Evolutionary conservation across 2,888 invertebrate genomes (phyloP).

Genomic region (Physocephala rufipes): DNA sequence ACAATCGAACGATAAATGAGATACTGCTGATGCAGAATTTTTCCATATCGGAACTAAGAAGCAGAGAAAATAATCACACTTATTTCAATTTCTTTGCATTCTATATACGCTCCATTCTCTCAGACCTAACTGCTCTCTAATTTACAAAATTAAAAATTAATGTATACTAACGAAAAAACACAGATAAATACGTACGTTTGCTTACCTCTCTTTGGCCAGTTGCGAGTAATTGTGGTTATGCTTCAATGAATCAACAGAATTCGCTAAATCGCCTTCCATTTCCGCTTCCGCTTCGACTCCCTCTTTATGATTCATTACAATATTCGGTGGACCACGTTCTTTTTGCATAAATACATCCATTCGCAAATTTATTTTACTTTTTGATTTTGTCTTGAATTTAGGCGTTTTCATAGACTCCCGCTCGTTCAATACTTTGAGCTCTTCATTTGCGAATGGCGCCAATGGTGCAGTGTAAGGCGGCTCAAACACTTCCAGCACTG

Average conservation of each 20-base stretch:
- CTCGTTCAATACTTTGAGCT: conserved; percentile 46
- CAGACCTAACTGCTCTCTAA: neutral
- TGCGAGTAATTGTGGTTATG: conserved; percentile 45
- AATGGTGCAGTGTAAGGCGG: conserved; percentile 53
- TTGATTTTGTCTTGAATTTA: conserved; percentile 7
- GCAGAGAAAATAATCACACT: conserved; percentile 6
- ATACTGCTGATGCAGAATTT: conserved; percentile 15
- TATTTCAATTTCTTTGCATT: neutral
- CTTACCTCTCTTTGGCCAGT: conserved; percentile 50
- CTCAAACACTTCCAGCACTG: conserved; percentile 39
- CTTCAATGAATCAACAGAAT: conserved; percentile 45
- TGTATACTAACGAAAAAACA: neutral
- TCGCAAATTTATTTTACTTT: conserved; percentile 23
- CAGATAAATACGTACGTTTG: conserved; percentile 1
- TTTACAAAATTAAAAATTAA: neutral
- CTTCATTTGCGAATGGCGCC: conserved; percentile 51
- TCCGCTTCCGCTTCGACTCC: conserved; percentile 5
- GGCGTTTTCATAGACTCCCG: conserved; percentile 32
- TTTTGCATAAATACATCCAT: conserved; percentile 46
- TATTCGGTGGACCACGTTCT: conserved; percentile 41
- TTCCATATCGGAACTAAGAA: neutral
- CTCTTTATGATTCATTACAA: conserved; percentile 22
- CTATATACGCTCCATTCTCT: conserved; percentile 3
- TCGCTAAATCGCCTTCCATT: conserved; percentile 20
- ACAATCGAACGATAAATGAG: conserved; percentile 14